Evolutionary conservation across 2,888 invertebrate species (phyloP).

Genomic region (Leucoma salicis): DNA sequence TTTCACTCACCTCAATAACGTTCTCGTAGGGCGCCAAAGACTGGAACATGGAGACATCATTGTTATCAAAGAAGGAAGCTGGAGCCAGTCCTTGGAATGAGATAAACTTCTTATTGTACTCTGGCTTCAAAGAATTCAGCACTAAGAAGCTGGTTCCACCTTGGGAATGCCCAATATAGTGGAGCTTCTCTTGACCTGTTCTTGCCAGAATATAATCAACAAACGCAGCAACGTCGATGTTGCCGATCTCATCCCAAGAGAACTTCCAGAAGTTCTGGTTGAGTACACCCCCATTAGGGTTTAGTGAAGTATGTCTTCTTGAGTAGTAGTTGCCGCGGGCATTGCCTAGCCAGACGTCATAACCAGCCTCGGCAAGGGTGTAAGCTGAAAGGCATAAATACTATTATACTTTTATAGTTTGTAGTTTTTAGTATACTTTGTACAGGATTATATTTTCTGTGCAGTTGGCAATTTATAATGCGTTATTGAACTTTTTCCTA

Average conservation of each 20-base stretch:
- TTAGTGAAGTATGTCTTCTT: slow-evolving; percentile 41
- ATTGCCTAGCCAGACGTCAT: slow-evolving; percentile 91
- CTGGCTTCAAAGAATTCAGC: slow-evolving; percentile 55
- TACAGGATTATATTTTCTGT: too few relatives aligned
- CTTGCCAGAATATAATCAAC: slow-evolving; percentile 43
- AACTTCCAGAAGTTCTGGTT: slow-evolving; percentile 53
- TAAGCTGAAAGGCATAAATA: slow-evolving; percentile 41
- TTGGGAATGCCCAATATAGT: slow-evolving; percentile 66
- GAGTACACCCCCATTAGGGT: slow-evolving; percentile 40
- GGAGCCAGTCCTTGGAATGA: slow-evolving; percentile 67
- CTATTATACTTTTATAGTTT: background rate
- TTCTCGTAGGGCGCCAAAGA: slow-evolving; percentile 37
- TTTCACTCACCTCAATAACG: slow-evolving; percentile 44
- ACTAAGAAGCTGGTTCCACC: slow-evolving; percentile 62
- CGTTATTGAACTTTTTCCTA: too few relatives aligned
- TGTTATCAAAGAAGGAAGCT: slow-evolving; percentile 50
- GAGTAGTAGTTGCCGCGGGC: slow-evolving; percentile 87
- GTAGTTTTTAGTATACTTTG: too few relatives aligned
- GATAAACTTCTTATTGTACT: slow-evolving; percentile 54
- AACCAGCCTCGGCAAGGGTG: slow-evolving; percentile 83
- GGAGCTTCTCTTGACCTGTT: slow-evolving; percentile 46
- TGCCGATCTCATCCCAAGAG: slow-evolving; percentile 61
- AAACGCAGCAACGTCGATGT: slow-evolving; percentile 49
- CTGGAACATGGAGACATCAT: slow-evolving; percentile 33
- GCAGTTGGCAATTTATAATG: too few relatives aligned